Evolutionary conservation across 2,888 invertebrate species (phyloP).

Genomic region (Sarcophaga caerulescens): DNA sequence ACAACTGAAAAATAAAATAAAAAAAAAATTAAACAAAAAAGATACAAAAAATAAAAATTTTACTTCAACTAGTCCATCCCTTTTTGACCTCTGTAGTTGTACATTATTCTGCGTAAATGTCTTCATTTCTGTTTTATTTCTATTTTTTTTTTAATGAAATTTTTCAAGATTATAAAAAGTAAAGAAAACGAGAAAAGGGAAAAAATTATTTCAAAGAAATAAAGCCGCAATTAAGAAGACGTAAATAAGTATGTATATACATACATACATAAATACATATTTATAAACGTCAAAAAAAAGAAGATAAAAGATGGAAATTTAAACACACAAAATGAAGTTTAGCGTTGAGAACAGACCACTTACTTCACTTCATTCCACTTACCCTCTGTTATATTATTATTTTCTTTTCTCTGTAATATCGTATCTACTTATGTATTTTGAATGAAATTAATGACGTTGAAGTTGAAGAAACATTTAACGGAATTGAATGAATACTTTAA

Average conservation of each 20-base stretch:
- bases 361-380: slow-evolving; percentile 16
- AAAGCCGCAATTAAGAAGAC: slow-evolving; percentile 59
- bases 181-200: slow-evolving; percentile 9
- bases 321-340: slow-evolving; percentile 49
- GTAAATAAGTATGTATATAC: slow-evolving; percentile 34
- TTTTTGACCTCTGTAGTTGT: slow-evolving; percentile 21
- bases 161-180: not conserved
- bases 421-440: not conserved
- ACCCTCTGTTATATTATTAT: not conserved
- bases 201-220: slow-evolving; percentile 52
- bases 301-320: slow-evolving; percentile 1
- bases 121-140: not conserved
- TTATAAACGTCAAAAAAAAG: slow-evolving; percentile 18
- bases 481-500: too few species aligned
- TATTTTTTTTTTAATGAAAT: slow-evolving; percentile 13
- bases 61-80: not conserved
- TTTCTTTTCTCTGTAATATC: not conserved
- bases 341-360: slow-evolving; percentile 54
- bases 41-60: too few species aligned
- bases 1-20: too few species aligned
- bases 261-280: slow-evolving; percentile 20
- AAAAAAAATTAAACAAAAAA: too few species aligned
- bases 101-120: slow-evolving; percentile 29
- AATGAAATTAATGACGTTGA: not conserved
- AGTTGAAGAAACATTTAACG: not conserved